A percentile compares a stretch with the other conserved stretches of the same genome.
Conservation (phyloP, 1,140 invertebrate species). For the Physella acuta region DNA sequence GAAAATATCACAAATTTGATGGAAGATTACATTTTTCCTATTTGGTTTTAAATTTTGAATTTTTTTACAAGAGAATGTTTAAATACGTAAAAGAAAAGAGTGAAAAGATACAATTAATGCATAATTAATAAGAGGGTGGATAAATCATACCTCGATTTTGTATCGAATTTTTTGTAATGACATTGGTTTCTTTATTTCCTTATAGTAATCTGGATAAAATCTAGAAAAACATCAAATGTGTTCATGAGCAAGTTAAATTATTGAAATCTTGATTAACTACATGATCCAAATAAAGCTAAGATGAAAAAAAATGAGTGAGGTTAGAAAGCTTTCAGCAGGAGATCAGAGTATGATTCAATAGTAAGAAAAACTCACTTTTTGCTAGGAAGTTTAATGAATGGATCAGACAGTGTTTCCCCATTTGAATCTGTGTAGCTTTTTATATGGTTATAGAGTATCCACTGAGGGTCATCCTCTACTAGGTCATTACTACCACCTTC, state of each 20-base stretch:
- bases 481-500: constrained; percentile 39
- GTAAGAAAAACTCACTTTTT: constrained; percentile 65
- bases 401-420: constrained; percentile 76
- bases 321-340: too few relatives aligned
- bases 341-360: too few relatives aligned
- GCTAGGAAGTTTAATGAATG: constrained; percentile 90
- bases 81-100: not conserved
- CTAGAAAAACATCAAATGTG: constrained; percentile 41
- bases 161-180: constrained; percentile 90
- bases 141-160: constrained; percentile 74
- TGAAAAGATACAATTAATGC: not conserved
- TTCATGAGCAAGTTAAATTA: too few relatives aligned
- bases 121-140: not conserved
- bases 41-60: too few relatives aligned
- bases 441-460: constrained; percentile 78
- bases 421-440: constrained; percentile 71
- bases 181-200: constrained; percentile 93
- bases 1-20: not conserved
- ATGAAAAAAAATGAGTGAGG: too few relatives aligned
- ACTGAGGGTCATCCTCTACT: constrained; percentile 57
- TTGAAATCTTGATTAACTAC: too few relatives aligned
- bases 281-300: too few relatives aligned
- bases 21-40: not conserved
- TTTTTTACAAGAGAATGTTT: not conserved
- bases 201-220: constrained; percentile 94